Evolutionary conservation across 1,140 invertebrate species (phyloP), one percentile per base, ranked within the genome.

Genomic region (Trachymyrmex septentrionalis): DNA sequence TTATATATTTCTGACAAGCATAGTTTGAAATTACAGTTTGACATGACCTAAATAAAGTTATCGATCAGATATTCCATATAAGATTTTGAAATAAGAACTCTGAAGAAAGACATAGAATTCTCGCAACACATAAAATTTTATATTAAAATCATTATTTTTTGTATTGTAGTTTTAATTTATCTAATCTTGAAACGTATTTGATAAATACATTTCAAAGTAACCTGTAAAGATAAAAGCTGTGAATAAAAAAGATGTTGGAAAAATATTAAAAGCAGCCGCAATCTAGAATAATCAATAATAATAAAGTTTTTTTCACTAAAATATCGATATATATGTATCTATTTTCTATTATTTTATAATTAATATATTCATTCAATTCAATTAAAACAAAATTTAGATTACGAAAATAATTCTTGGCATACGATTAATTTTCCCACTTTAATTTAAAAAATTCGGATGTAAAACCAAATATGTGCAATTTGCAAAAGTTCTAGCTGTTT

Each of bases 401-500:
- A 64, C 2, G 38, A 3, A 12, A 34, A 34, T 19, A 64, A 30
- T 64, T 64, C 30, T 66, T 66, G 64, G 64, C 34, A 21, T 67
- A 2, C 34, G 10, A 67, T 67, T 10, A 44, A 67, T 38, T 67
- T 67, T 2, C 34, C 6, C 19, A 3, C 10, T 44, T 44, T 44
- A 67, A 67, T 44, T 67, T 21, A 10, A 67, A 44, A 67, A 38
- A 67, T 67, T 67, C 10, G 3, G n/a, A 38, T 44, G 64, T 67
- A 67, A 67, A 67, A 10, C 64, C 64, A 67, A 67, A 67, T 67
- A 67, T 67, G 34, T 12, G 64, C 10, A n/a, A 34, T 67, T 67
- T 67, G n/a, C n/a, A 21, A 67, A 44, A 67, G 34, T 67, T 67
- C 0, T 4, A 5, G 4, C 34, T 21, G 1, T 67, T 67, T 67